phyloP scores from a whole-genome alignment of 2,113 vertebrate genomes.

The Rhombomys opimus region DNA sequence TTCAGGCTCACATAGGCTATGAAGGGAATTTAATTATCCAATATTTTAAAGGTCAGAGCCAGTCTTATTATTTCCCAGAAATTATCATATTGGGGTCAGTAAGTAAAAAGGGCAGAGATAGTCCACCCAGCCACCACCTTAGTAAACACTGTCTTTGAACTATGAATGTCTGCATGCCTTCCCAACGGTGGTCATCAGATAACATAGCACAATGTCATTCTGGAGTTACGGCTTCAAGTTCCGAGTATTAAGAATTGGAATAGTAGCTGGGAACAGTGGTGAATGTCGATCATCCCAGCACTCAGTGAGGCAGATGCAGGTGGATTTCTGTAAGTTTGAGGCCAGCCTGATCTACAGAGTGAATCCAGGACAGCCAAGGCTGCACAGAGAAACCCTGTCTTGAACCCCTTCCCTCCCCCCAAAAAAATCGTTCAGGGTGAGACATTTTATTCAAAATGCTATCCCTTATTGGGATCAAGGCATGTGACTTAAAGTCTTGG shows the following conservation, averaged over 20 bases:
- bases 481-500: not conserved
- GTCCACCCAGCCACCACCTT: not conserved
- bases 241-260: conserved; percentile 35
- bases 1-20: not conserved
- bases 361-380: too few relatives aligned
- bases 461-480: not conserved
- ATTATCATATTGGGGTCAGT: conserved; percentile 2
- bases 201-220: not conserved
- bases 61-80: conserved; percentile 58
- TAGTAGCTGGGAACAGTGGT: not conserved
- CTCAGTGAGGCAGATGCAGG: too few relatives aligned
- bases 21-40: not conserved
- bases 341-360: too few relatives aligned
- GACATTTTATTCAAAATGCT: not conserved
- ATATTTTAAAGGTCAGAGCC: conserved; percentile 12
- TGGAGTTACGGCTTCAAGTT: conserved; percentile 2
- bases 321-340: too few relatives aligned
- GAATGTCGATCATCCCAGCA: too few relatives aligned
- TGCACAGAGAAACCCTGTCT: too few relatives aligned
- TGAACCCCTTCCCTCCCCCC: too few relatives aligned
- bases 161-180: conserved; percentile 40
- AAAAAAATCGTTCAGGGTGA: not conserved
- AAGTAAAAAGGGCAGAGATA: not conserved
- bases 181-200: not conserved
- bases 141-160: conserved; percentile 43